These are phyloP conservation scores for Callopanchax toddi DNA, from an alignment of 2,113 vertebrate species.

Conservation along the genomic window DNA sequence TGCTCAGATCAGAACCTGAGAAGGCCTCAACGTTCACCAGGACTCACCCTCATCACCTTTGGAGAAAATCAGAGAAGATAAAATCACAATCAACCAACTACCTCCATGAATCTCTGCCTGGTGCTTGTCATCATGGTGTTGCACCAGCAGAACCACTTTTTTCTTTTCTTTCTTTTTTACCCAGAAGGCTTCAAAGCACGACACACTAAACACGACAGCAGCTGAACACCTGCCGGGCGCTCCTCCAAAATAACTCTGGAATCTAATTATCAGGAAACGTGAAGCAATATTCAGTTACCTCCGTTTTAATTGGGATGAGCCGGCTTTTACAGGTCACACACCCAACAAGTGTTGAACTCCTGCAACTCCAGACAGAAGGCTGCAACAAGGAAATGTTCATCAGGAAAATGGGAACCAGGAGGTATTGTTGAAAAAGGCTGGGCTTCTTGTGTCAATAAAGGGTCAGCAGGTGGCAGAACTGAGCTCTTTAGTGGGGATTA, in stretches of 20 bases:
- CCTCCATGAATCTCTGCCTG: background rate
- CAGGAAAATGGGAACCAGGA: too few species aligned
- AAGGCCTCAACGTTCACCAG: background rate
- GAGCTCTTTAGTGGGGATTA: too few species aligned
- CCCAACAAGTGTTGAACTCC: conserved; percentile 74
- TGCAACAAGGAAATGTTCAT: background rate
- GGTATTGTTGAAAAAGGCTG: conserved; percentile 1
- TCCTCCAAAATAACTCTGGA: conserved; percentile 55
- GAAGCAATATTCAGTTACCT: conserved; percentile 62
- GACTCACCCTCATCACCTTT: background rate
- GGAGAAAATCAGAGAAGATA: background rate
- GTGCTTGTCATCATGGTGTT: conserved; percentile 1
- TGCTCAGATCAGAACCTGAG: conserved; percentile 6
- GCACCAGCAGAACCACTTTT: too few species aligned
- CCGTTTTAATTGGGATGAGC: conserved; percentile 70
- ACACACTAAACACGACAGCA: conserved; percentile 33
- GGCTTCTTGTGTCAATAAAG: too few species aligned
- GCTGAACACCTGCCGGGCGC: conserved; percentile 57
- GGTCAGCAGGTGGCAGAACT: too few species aligned
- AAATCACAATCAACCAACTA: too few species aligned
- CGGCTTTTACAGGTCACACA: conserved; percentile 52
- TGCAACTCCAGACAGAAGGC: conserved; percentile 45
- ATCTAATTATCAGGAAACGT: conserved; percentile 74
- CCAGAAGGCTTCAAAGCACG: conserved; percentile 33
- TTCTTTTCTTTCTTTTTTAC: conserved; percentile 24